A percentile compares a stretch with the other conserved stretches of the same genome.
Evolutionary conservation across 2,888 invertebrate species (phyloP).

Genomic region (Heliconius ethilla): DNA sequence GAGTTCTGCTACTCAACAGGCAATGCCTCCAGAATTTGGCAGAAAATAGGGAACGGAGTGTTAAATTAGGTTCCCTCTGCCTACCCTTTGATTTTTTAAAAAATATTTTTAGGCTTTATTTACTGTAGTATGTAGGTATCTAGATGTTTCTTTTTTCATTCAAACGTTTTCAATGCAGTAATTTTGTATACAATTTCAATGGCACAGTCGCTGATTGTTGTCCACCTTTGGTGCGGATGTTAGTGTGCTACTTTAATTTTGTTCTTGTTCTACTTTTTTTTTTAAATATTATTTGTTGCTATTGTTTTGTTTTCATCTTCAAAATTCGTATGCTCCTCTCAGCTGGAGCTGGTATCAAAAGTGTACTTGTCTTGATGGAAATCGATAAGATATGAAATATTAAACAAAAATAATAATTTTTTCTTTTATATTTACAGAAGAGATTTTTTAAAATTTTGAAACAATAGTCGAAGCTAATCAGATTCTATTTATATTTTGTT

Average conservation of each 20-base stretch:
- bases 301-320: neutral
- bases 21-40: too few species aligned
- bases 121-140: neutral
- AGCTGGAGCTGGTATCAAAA: neutral
- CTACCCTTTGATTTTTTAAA: neutral
- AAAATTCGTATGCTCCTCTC: neutral
- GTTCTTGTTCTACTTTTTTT: slow-evolving; percentile 22
- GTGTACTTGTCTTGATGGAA: neutral
- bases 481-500: too few species aligned
- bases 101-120: neutral
- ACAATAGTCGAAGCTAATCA: too few species aligned
- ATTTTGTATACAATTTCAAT: slow-evolving; percentile 32
- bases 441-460: too few species aligned
- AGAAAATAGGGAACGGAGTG: too few species aligned
- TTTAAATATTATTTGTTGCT: neutral
- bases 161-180: slow-evolving; percentile 15
- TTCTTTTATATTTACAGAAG: too few species aligned
- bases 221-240: slow-evolving; percentile 36
- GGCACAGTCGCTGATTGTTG: slow-evolving; percentile 30
- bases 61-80: too few species aligned
- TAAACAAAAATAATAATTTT: neutral
- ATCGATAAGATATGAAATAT: neutral
- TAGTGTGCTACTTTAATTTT: slow-evolving; percentile 30
- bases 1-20: too few species aligned
- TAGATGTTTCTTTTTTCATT: neutral